These are phyloP conservation scores for Lypha dubia DNA, from an alignment of 2,888 invertebrate genomes.

Conservation along the genomic window DNA sequence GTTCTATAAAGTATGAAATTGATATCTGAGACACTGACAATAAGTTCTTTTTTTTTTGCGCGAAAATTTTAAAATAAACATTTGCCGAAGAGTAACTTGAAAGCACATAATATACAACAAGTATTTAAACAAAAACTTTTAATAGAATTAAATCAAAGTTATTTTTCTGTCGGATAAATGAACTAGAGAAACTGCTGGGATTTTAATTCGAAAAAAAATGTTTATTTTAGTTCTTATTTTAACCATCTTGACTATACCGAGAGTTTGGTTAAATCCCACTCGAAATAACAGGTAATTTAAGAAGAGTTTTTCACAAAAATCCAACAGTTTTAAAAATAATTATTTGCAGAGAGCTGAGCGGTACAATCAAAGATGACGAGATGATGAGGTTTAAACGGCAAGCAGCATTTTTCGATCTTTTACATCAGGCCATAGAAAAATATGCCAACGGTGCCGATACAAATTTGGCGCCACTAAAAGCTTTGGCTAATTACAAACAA, in stretches of 20 bases:
- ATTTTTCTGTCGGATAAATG: neutral
- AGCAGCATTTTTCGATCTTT: slow-evolving; percentile 12
- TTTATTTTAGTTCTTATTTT: slow-evolving; percentile 40
- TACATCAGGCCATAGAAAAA: slow-evolving; percentile 58
- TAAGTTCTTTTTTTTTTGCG: neutral
- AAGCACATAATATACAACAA: neutral
- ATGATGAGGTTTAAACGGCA: slow-evolving; percentile 48
- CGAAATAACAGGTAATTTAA: slow-evolving; percentile 36
- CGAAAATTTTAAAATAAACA: neutral
- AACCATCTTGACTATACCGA: slow-evolving; percentile 40
- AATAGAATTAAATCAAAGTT: slow-evolving; percentile 18
- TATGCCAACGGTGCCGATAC: slow-evolving; percentile 51
- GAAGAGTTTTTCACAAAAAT: neutral
- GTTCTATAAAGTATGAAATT: slow-evolving; percentile 10
- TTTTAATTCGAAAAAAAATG: slow-evolving; percentile 26
- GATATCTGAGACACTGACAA: slow-evolving; percentile 35
- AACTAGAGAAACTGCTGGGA: slow-evolving; percentile 21
- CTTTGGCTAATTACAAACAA: slow-evolving; percentile 7
- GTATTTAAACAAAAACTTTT: slow-evolving; percentile 61
- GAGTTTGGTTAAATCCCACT: slow-evolving; percentile 11
- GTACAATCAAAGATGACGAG: neutral
- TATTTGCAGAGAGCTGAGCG: slow-evolving; percentile 9
- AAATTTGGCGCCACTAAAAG: slow-evolving; percentile 18
- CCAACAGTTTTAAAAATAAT: neutral
- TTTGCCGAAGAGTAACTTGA: slow-evolving; percentile 2